These are phyloP conservation scores for Scaptodrosophila lebanonensis DNA, from an alignment of 1,140 invertebrate genomes.

Conservation along the genomic window DNA sequence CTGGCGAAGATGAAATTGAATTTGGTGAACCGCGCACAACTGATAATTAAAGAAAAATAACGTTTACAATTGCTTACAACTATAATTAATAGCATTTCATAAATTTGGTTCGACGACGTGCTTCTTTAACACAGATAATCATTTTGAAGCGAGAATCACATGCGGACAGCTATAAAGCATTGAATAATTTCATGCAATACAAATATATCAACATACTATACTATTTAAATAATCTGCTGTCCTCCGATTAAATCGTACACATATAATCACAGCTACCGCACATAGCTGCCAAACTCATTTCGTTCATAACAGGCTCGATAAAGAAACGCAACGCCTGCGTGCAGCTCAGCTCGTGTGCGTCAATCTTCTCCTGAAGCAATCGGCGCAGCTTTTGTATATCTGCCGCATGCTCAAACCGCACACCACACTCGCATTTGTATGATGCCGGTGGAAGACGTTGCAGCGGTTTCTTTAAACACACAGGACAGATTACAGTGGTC, in stretches of 20 bases:
- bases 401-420: conserved; percentile 42
- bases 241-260: conserved; percentile 43
- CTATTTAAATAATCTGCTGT: not conserved
- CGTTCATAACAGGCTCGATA: conserved; percentile 38
- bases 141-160: too few species aligned
- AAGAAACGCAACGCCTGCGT: conserved; percentile 53
- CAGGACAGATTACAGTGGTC: conserved; percentile 43
- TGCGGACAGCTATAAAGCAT: too few species aligned
- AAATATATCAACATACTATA: conserved; percentile 3
- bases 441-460: not conserved
- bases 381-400: conserved; percentile 17
- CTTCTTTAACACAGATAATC: too few species aligned
- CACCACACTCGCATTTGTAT: conserved; percentile 44
- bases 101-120: too few species aligned
- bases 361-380: conserved; percentile 30
- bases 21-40: not conserved
- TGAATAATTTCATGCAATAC: too few species aligned
- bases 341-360: conserved; percentile 48
- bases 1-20: conserved; percentile 50
- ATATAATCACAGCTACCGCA: conserved; percentile 69
- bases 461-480: conserved; percentile 45
- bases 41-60: conserved; percentile 2
- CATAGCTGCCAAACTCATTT: conserved; percentile 42
- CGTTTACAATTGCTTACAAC: not conserved
- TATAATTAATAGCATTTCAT: too few species aligned